Evolutionary conservation across 2,113 vertebrate species (phyloP), one percentile per base, ranked within the genome.

Genomic region (Donacobius atricapilla): DNA sequence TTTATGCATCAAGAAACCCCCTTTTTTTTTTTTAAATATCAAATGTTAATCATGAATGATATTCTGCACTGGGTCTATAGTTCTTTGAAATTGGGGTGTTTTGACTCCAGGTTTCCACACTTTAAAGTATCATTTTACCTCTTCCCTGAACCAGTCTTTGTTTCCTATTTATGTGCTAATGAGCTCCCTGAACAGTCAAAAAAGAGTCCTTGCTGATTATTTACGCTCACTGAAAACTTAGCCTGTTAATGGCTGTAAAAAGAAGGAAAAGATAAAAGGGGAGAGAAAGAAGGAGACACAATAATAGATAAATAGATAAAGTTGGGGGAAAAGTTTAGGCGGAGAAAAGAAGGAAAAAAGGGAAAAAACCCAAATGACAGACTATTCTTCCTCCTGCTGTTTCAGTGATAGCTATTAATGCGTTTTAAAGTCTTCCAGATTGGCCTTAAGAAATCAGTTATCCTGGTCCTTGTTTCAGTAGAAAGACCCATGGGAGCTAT

Each of bases 371-470:
- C 68, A 87, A 96, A 91, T 78, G 61, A 90, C 71, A 83, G 54
- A 91, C 42, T 94, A 44, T 81, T 93, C 79, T 90, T 96, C 76
- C 94, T 94, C 97, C 97, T 94, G 96, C 97, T 96, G 96, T 92
- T 97, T 97, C 97, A 96, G 56, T 95, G 95, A 96, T 93, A 94
- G 95, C 94, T 95, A 87, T 96, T 95, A 95, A 97, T 87, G 90
- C 6, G 5, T 95, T 97, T 96, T 96, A 94, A 93, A 97, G 92
- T 96, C 95, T 97, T 97, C 88, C 88, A 93, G 95, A 96, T 93
- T 94, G 92, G 95, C 93, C 78, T 95, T 95, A 95, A 96, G 95
- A 93, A 96, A 94, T 96, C 96, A 88, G 94, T 97, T 97, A 96
- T 95, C 82, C 58, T 83, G 93, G 93, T 95, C 92, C 89, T 97